phyloP scores from a whole-genome alignment of 2,888 invertebrate genomes.

The Meta bourneti region DNA sequence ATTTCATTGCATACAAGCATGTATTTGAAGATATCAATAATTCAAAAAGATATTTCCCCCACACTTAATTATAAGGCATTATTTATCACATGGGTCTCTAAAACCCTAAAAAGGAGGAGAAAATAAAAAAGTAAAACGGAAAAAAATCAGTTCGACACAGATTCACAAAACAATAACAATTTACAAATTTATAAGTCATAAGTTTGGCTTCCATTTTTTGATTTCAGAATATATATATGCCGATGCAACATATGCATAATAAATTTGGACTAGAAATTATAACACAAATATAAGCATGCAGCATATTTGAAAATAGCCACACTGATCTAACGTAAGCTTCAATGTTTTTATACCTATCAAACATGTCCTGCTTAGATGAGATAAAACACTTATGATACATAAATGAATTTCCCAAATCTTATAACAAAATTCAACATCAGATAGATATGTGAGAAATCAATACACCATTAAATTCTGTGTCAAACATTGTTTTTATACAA shows the following conservation, averaged over 20 bases:
- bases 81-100: conserved; percentile 75
- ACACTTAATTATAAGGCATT: conserved; percentile 74
- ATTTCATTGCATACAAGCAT: conserved; percentile 65
- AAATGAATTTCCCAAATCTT: conserved; percentile 62
- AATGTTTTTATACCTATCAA: conserved; percentile 38
- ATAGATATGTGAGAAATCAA: conserved; percentile 72
- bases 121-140: background rate
- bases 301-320: conserved; percentile 73
- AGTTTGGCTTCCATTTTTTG: conserved; percentile 75
- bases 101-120: conserved; percentile 72
- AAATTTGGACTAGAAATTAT: conserved; percentile 76
- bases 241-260: conserved; percentile 75
- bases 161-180: conserved; percentile 69
- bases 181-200: conserved; percentile 66
- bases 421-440: conserved; percentile 71
- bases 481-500: conserved; percentile 62
- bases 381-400: conserved; percentile 34
- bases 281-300: conserved; percentile 72
- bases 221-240: conserved; percentile 65
- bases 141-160: conserved; percentile 65
- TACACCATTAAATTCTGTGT: conserved; percentile 72
- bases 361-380: conserved; percentile 36
- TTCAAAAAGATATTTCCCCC: conserved; percentile 72
- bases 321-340: conserved; percentile 19
- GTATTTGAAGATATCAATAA: conserved; percentile 60